Evolutionary conservation across 2,888 invertebrate species (phyloP).

Genomic region (Chalcis sispes): DNA sequence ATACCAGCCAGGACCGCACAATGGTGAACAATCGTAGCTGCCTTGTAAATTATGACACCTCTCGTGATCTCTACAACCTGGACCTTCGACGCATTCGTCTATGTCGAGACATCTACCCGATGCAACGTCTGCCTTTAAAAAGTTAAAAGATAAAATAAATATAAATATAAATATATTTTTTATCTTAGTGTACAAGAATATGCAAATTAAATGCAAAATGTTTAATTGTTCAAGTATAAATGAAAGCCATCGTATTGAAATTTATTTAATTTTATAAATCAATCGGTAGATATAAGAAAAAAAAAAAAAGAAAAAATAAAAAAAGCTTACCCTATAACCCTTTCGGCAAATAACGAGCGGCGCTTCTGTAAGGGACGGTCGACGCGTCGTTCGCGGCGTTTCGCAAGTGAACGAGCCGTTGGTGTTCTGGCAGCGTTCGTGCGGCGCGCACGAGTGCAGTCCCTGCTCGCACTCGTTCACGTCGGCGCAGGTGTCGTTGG

Average conservation of each 20-base stretch:
- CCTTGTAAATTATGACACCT: conserved; percentile 77
- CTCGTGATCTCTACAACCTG: conserved; percentile 72
- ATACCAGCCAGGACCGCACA: conserved; percentile 69
- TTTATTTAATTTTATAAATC: background rate
- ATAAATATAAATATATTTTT: background rate
- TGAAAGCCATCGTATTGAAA: background rate
- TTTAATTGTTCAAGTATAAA: background rate
- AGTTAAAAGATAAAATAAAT: background rate
- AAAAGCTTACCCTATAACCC: conserved; percentile 57
- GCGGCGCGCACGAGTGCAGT: conserved; percentile 77
- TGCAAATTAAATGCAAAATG: background rate
- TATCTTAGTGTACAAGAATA: background rate
- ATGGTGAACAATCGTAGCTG: conserved; percentile 75
- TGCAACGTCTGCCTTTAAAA: conserved; percentile 51
- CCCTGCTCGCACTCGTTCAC: conserved; percentile 85
- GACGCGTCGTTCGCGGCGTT: conserved; percentile 31
- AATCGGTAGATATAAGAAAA: background rate
- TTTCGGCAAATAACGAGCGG: conserved; percentile 39
- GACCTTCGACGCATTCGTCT: conserved; percentile 78
- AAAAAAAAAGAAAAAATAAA: background rate
- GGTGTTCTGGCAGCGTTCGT: conserved; percentile 65
- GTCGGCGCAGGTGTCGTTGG: conserved; percentile 75
- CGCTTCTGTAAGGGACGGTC: conserved; percentile 20
- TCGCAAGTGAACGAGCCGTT: conserved; percentile 66
- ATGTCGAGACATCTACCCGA: conserved; percentile 75